phyloP scores from a whole-genome alignment of 1,140 invertebrate species.

The Hydropsyche tenuis region DNA sequence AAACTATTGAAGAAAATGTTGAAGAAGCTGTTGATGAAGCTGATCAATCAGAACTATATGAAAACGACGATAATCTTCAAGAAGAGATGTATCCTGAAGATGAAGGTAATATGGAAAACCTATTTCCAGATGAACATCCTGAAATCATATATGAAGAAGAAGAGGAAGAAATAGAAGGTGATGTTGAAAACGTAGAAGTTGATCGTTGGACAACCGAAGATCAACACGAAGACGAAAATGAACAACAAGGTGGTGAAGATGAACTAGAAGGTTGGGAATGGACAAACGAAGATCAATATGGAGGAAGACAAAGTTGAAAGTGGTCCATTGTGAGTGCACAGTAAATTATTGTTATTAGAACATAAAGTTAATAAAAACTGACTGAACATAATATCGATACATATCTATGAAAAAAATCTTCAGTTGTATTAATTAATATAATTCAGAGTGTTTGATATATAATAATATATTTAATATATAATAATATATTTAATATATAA shows the following conservation, averaged over 20 bases:
- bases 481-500: too few species aligned
- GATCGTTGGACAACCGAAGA: constrained; percentile 55
- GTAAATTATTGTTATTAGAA: too few species aligned
- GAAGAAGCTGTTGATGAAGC: constrained; percentile 50
- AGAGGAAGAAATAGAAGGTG: constrained; percentile 52
- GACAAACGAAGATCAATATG: constrained; percentile 50
- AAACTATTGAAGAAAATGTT: constrained; percentile 54
- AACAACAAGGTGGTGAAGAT: constrained; percentile 50
- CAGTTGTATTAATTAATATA: too few species aligned
- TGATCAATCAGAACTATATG: too few species aligned
- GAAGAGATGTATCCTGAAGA: constrained; percentile 55
- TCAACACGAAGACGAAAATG: constrained; percentile 30
- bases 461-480: too few species aligned
- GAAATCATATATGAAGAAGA: constrained; percentile 62
- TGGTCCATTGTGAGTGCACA: too few species aligned
- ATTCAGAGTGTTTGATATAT: too few species aligned
- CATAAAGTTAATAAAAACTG: too few species aligned
- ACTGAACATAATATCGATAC: too few species aligned
- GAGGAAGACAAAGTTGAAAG: background rate
- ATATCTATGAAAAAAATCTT: too few species aligned
- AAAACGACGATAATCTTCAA: constrained; percentile 57
- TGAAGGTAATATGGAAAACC: constrained; percentile 53
- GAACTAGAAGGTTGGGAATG: constrained; percentile 60
- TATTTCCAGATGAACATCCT: constrained; percentile 55
- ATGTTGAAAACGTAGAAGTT: constrained; percentile 57